Base-by-base conservation (phyloP, 1,140 invertebrate species). In the Pomacea maculata region DNA sequence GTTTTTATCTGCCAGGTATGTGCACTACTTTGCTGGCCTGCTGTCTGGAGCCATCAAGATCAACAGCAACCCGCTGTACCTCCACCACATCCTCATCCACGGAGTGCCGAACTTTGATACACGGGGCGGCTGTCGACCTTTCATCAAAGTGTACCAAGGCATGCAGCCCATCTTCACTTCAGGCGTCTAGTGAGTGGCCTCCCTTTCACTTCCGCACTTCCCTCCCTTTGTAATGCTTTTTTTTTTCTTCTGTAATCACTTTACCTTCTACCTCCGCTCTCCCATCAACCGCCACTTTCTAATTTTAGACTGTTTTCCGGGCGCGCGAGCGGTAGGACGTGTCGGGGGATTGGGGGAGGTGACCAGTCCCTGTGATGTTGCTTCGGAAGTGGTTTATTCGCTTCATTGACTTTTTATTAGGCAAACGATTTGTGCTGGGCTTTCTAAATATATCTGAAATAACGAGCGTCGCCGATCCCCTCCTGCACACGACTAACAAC, bases 111-210 rank as follows among this genome's bases (percentile, higher is more conserved):
- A 95, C 61, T 96, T 96, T 88, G 95, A 95, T 84, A 84, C 84
- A 14, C 83, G 80, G 17, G 95, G 94, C 55, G 94, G 95, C 63
- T 96, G 95, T 87, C 94, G 94, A 82, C 95, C 95, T 52, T 97
- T 96, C 92, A 93, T 93, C 78, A 94, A 94, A 86, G 95, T 97
- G 87, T 94, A 94, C 88, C 93, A 94, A 88, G 96, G 96, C 81
- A 95, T 97, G 89, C 94, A 95, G 68, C 95, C 95, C 57, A 95
- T 98, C 76, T 97, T 96, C 90, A 96, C 96, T 0, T 96, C 96
- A 80, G 94, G 94, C 64, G 92, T 95, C 52, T 95, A 96, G 93
- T 94, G 93, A 91, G 94, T 96, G 54, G 34, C 29, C 7, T 57
- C n/a, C n/a, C 54, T 75, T 57, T 57, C 1, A n/a, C 73, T n/a